Evolutionary conservation across 1,140 invertebrate species (phyloP).

Genomic region (Akabosia matsudoensis): DNA sequence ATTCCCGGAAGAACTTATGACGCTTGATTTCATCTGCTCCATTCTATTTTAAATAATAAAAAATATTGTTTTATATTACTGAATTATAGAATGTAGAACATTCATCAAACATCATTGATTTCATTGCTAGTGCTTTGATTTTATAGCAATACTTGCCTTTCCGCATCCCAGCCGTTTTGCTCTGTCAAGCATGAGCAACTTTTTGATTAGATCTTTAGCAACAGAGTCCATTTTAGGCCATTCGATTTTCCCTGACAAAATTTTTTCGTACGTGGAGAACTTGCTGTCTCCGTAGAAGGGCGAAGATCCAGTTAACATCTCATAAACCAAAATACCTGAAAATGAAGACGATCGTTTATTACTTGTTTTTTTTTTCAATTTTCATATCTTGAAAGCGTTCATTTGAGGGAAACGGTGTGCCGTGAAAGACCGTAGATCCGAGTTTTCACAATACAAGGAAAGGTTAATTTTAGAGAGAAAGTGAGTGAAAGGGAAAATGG

Average conservation of each 20-base stretch:
- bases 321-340: constrained; percentile 86
- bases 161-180: not conserved
- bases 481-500: too few relatives aligned
- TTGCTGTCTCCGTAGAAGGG: constrained; percentile 92
- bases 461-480: too few relatives aligned
- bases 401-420: too few relatives aligned
- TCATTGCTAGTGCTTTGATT: not conserved
- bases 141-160: not conserved
- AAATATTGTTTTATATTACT: not conserved
- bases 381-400: too few relatives aligned
- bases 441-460: too few relatives aligned
- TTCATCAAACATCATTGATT: too few relatives aligned
- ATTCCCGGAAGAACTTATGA: constrained; percentile 90
- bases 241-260: constrained; percentile 85
- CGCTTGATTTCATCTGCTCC: constrained; percentile 88
- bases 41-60: constrained; percentile 58
- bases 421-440: too few relatives aligned
- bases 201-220: constrained; percentile 92
- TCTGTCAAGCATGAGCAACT: constrained; percentile 76
- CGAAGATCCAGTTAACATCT: constrained; percentile 90
- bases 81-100: not conserved
- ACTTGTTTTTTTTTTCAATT: too few relatives aligned
- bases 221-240: constrained; percentile 88
- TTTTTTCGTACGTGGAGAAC: constrained; percentile 83
- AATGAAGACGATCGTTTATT: not conserved